Base-by-base conservation (phyloP, 2,888 invertebrate genomes). In the Ectobius pallidus region DNA sequence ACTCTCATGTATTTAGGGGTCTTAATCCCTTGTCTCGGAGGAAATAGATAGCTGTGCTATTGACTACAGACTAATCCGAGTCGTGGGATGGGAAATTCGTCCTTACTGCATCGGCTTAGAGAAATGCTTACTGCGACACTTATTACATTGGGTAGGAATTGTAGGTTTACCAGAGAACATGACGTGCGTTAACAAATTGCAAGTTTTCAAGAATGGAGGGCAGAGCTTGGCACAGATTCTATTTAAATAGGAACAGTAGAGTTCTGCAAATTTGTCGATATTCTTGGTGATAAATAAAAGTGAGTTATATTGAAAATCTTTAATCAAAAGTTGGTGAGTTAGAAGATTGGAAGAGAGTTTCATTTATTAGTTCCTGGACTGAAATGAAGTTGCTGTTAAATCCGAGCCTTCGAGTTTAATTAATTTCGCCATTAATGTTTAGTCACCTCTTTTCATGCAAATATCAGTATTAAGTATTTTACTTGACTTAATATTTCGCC, bases 41-140 rank as follows among this genome's bases (percentile, higher is more conserved):
- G 61, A 61, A 72, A 30, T 63, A 72, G 72, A 69, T 72, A 69
- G 69, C 69, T 62, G 34, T 69, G 39, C 68, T 49, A 72, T 72
- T 72, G 72, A 72, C 69, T 72, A 30, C 2, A 18, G 32, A 58
- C 58, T 72, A 72, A 72, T 71, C 72, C 72, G 46, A 49, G 16
- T 30, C 63, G 25, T 27, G 27, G 44, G 65, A 44, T 46, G 46
- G 46, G 65, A 65, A 27, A 65, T 18, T 18, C 30, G 18, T 27
- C 46, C 65, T 27, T 65, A 30, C 58, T 16, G 16, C 32, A 58
- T 27, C 27, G 30, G 30, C 27, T 32, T 32, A 58, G 32, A 58
- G 30, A 58, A 58, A 9, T 58, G 32, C 58, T 16, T 58, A 58
- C 55, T 30, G 30, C 1, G 58, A 30, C 32, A 30, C 58, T 25